Percentiles rank a stretch among this genome's conserved stretches.
phyloP scores from a whole-genome alignment of 1,140 invertebrate genomes.

The Drosophila lacteicornis region DNA sequence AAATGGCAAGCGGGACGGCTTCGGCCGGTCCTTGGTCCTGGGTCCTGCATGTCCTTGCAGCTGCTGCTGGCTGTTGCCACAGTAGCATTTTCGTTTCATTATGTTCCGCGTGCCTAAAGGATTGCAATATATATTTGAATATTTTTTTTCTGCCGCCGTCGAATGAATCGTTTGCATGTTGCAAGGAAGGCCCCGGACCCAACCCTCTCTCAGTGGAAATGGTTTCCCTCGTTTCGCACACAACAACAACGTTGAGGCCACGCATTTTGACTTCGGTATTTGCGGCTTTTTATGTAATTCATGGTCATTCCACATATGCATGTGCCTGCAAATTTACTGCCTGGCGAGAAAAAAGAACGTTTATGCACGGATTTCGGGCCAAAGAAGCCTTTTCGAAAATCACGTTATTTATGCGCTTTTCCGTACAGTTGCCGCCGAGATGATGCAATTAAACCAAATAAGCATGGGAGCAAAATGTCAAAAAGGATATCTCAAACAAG shows the following conservation, averaged over 20 bases:
- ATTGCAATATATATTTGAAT: constrained; percentile 82
- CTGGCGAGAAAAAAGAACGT: constrained; percentile 23
- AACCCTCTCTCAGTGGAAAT: constrained; percentile 43
- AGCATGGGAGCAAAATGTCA: constrained; percentile 1
- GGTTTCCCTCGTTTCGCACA: constrained; percentile 21
- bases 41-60: constrained; percentile 47
- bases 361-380: constrained; percentile 64
- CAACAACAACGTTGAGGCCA: constrained; percentile 67
- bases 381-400: constrained; percentile 74
- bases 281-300: constrained; percentile 84
- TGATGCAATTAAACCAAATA: constrained; percentile 63
- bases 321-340: constrained; percentile 54
- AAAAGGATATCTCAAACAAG: neutral
- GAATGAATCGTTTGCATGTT: constrained; percentile 55
- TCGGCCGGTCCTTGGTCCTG: constrained; percentile 32
- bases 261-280: constrained; percentile 83
- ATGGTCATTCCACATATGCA: constrained; percentile 70
- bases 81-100: constrained; percentile 83
- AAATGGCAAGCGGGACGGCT: constrained; percentile 48
- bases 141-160: constrained; percentile 19
- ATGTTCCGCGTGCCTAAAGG: constrained; percentile 80
- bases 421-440: constrained; percentile 43
- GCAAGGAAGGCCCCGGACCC: constrained; percentile 23
- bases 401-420: constrained; percentile 78
- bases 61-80: constrained; percentile 54